A percentile compares a stretch with the other conserved stretches of the same genome.
These are phyloP conservation scores for Kradibia gibbosae DNA, from an alignment of 1,140 invertebrate genomes.

Conservation along the genomic window DNA sequence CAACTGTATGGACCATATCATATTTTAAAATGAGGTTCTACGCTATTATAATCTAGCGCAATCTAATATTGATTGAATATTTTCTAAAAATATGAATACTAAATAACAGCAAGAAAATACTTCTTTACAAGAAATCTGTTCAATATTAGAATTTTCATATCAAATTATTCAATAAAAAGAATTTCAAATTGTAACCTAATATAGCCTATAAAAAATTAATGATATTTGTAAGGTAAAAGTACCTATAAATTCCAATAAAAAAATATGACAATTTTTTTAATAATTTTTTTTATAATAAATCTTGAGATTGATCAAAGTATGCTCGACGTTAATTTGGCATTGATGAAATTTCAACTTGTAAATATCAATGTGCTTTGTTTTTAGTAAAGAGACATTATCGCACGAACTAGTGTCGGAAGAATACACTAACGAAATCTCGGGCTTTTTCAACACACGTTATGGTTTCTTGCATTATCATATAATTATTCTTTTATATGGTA, in stretches of 20 bases:
- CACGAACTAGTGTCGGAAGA: not conserved
- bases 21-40: not conserved
- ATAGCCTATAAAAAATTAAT: too few relatives aligned
- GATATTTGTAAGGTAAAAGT: too few relatives aligned
- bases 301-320: not conserved
- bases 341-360: not conserved
- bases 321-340: not conserved
- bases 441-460: not conserved
- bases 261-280: not conserved
- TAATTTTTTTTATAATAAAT: slow-evolving; percentile 1
- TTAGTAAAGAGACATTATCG: not conserved
- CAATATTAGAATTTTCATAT: too few relatives aligned
- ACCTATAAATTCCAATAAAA: not conserved
- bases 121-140: too few relatives aligned
- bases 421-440: not conserved
- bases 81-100: too few relatives aligned
- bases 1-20: not conserved
- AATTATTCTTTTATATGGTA: too few relatives aligned
- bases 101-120: too few relatives aligned
- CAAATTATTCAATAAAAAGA: too few relatives aligned
- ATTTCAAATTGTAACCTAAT: too few relatives aligned
- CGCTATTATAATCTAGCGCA: not conserved
- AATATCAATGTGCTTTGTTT: not conserved
- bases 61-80: too few relatives aligned
- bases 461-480: not conserved